Evolutionary conservation across 2,888 invertebrate genomes (phyloP), one percentile per base, ranked within the genome.

Genomic region (Orchestes rusci): DNA sequence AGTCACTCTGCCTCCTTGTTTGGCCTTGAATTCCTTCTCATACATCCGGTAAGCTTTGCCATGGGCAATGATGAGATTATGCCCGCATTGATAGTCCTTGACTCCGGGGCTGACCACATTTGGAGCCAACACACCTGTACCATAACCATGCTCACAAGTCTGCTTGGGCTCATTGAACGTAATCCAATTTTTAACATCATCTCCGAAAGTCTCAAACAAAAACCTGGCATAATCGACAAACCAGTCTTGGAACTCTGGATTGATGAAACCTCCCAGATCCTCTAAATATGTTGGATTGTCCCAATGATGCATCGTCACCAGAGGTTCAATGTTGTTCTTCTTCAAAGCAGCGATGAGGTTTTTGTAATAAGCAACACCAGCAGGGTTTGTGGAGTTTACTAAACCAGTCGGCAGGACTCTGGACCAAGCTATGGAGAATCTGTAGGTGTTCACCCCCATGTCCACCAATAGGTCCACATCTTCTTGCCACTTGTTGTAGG

Each of bases 401-500:
- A 46, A 42, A 42, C 46, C 81, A 39, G 67, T 71, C 0, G 81
- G 80, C 35, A 83, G 62, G 16, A 84, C 71, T 55, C 83, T 68
- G 0, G 80, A 63, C 82, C 83, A 83, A 45, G 80, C 74, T 16
- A 78, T 63, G 1, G 77, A 77, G 57, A 78, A 74, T 15, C 77
- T 66, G 60, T 77, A 77, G 58, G 69, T 70, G 33, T 62, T 53
- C 3, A 74, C 72, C 1, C 76, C 76, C 2, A 80, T 63, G 13
- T 70, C 59, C 35, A 66, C 70, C 44, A 81, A 56, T 36, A 78
- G 59, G 23, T 62, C 57, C 1, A 74, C 76, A 59, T 81, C 80
- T 29, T 77, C 76, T 56, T 73, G 71, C 60, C 76, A 80, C 42
- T 74, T 72, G 58, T 80, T 74, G 59, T 82, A 83, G 16, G 80